A percentile compares a stretch with the other conserved stretches of the same genome.
Conservation (phyloP, 1,140 invertebrate genomes). For the Pemphigus obesinymphae region DNA sequence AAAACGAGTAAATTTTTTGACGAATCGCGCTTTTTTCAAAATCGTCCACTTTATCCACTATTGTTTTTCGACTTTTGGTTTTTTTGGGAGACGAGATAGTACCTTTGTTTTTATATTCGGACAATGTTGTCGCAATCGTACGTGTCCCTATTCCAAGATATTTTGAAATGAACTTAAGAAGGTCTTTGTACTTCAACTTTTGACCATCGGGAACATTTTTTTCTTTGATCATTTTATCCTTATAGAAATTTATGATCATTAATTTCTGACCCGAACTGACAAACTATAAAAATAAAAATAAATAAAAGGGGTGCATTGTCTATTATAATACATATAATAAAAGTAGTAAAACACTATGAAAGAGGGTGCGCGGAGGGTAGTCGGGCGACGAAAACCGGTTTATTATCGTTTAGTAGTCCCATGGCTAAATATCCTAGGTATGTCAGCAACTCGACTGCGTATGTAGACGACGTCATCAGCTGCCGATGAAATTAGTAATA, state of each 20-base stretch:
- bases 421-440: too few relatives aligned
- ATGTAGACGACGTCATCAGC: too few relatives aligned
- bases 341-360: too few relatives aligned
- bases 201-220: too few relatives aligned
- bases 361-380: too few relatives aligned
- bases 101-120: not conserved
- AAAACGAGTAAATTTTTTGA: not conserved
- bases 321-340: not conserved
- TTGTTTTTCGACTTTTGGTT: not conserved
- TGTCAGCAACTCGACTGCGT: too few relatives aligned
- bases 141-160: not conserved
- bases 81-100: not conserved
- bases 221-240: not conserved
- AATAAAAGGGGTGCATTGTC: too few relatives aligned
- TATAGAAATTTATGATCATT: not conserved
- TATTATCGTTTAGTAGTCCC: too few relatives aligned
- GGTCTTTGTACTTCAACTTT: too few relatives aligned
- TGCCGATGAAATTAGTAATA: too few relatives aligned
- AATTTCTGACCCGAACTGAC: too few relatives aligned
- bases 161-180: not conserved
- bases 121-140: not conserved
- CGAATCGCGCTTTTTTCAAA: not conserved
- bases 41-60: not conserved
- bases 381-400: too few relatives aligned
- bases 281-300: not conserved